A percentile compares a stretch with the other conserved stretches of the same genome.
phyloP scores from a whole-genome alignment of 1,140 invertebrate species.

The Drosophila subobscura region DNA sequence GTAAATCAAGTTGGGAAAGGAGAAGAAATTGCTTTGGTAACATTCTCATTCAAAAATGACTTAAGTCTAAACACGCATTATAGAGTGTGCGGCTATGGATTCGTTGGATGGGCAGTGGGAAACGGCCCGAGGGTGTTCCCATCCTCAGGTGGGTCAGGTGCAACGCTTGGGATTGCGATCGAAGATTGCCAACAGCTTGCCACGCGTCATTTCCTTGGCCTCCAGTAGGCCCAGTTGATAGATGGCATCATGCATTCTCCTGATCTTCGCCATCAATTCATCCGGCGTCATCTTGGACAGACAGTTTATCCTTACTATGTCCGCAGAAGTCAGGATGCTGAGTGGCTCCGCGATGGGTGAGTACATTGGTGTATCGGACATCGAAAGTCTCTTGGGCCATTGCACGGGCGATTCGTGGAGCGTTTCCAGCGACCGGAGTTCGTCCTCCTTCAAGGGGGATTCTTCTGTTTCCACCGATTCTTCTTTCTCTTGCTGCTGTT shows the following conservation, averaged over 20 bases:
- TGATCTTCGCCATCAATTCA: constrained; percentile 94
- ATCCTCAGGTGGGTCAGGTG: not conserved
- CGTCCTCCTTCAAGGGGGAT: constrained; percentile 35
- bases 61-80: no score
- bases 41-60: no score
- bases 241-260: constrained; percentile 95
- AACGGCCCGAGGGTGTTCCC: no score
- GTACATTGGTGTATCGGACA: constrained; percentile 84
- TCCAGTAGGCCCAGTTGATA: constrained; percentile 97
- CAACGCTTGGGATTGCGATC: constrained; percentile 64
- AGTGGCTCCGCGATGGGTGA: constrained; percentile 85
- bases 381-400: constrained; percentile 93
- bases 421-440: constrained; percentile 92
- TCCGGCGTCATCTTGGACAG: constrained; percentile 91
- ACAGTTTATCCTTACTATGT: constrained; percentile 89
- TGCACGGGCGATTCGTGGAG: constrained; percentile 95
- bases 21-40: no score
- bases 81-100: no score
- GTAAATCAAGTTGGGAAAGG: not conserved
- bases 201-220: constrained; percentile 97
- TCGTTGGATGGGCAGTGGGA: no score
- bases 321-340: constrained; percentile 86
- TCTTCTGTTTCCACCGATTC: not conserved
- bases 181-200: constrained; percentile 96
- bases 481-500: not conserved